phyloP scores from a whole-genome alignment of 2,888 invertebrate species.

The Synergus japonicus region DNA sequence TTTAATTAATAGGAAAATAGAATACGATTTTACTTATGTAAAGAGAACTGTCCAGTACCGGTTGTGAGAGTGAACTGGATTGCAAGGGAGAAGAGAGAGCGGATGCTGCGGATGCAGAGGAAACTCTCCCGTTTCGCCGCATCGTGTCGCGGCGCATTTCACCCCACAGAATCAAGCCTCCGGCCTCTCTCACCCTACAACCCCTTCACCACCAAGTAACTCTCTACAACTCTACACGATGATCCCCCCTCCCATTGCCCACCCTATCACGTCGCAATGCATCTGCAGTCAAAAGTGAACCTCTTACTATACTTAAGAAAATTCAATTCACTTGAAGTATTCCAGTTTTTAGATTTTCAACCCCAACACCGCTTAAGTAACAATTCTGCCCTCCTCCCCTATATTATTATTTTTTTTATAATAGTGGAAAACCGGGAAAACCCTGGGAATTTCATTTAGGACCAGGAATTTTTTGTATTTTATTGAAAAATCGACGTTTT shows the following conservation, averaged over 20 bases:
- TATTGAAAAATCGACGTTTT: too few relatives aligned
- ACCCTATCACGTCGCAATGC: conserved; percentile 73
- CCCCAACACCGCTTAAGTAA: too few relatives aligned
- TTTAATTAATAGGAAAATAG: conserved; percentile 3
- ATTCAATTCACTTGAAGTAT: not conserved
- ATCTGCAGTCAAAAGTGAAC: conserved; percentile 71
- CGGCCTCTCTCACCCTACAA: conserved; percentile 43
- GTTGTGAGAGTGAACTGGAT: conserved; percentile 47
- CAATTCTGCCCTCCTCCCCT: too few relatives aligned
- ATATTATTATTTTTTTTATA: not conserved
- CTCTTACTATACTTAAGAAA: conserved; percentile 2
- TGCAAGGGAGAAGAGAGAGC: conserved; percentile 52
- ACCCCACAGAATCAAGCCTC: conserved; percentile 54
- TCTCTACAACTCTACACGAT: conserved; percentile 45
- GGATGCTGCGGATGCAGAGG: conserved; percentile 72
- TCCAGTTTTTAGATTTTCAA: not conserved
- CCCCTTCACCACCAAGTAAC: conserved; percentile 44
- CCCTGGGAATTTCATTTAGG: too few relatives aligned
- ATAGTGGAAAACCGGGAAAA: too few relatives aligned
- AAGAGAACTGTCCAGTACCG: conserved; percentile 37
- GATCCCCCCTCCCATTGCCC: conserved; percentile 54
- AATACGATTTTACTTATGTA: conserved; percentile 4
- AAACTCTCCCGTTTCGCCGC: conserved; percentile 66
- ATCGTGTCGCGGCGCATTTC: conserved; percentile 72
- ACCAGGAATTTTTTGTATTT: too few relatives aligned